Evolutionary conservation across 2,113 vertebrate genomes (phyloP), one percentile per base, ranked within the genome.

Genomic region (Amphiprion ocellaris): DNA sequence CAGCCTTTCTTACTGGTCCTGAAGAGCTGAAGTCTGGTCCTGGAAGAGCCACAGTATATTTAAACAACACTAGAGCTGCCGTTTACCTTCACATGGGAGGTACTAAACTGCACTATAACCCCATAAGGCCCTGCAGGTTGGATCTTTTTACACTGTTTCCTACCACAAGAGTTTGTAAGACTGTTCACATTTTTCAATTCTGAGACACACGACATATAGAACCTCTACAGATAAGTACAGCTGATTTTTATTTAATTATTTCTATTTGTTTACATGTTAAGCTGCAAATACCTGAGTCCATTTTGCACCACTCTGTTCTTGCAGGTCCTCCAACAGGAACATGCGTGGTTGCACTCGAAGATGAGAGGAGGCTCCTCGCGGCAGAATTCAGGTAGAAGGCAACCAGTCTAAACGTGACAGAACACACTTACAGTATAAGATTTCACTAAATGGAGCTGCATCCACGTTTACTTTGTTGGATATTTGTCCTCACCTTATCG

Each of bases 321-420:
- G 87, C 98, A 99, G 87, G 90, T 97, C 79, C 96, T 94, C 97
- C 98, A 98, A 90, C 98, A 99, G 28, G 98, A 97, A 78, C 98
- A 99, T 0, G 98, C 98, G 0, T 99, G 98, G 87, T 99, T 99
- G 69, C 98, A 99, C 95, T 99, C 98, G 2, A 99, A 99, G 89
- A 99, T 97, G 55, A 98, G 93, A 0, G 98, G 97, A 0, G 98
- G 98, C 83, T 98, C 97, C 2, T 97, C 95, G 21, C 95, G 96
- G 91, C 96, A 97, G 95, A 99, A 99, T 81, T 99, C 98, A 0
- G 98, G 98, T 21, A 99, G 93, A n/a, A 99, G 96, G 56, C 97
- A 94, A 17, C 97, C 98, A 0, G 93, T 95, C 98, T 99, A 79
- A 30, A 59, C 15, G 10, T 7, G 33, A 60, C 53, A 54, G 53